Conservation (phyloP, 2,113 vertebrate genomes). For the Spheniscus mendiculus region DNA sequence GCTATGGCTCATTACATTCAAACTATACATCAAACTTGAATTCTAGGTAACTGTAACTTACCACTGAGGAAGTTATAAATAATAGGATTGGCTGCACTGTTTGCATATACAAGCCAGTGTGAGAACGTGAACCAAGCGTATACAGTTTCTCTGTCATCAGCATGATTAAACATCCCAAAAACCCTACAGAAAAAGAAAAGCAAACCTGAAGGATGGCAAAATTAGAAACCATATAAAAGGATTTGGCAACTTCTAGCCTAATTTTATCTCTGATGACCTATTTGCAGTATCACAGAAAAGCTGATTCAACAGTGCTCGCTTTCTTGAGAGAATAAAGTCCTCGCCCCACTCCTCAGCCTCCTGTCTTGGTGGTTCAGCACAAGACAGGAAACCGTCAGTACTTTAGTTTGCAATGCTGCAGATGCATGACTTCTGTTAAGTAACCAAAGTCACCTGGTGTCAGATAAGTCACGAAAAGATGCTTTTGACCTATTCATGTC, state of each 20-base stretch:
- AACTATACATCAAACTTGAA: not conserved
- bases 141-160: constrained; percentile 89
- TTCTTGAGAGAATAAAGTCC: not conserved
- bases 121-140: constrained; percentile 98
- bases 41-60: constrained; percentile 74
- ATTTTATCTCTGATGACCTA: not conserved
- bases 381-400: not conserved
- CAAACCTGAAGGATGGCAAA: not conserved
- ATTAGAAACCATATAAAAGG: not conserved
- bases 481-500: not conserved
- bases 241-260: not conserved
- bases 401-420: not conserved
- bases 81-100: constrained; percentile 96
- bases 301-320: not conserved
- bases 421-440: not conserved
- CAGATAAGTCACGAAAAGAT: not conserved
- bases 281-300: not conserved
- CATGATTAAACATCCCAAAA: constrained; percentile 91
- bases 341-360: not conserved
- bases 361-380: not conserved
- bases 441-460: not conserved
- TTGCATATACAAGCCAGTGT: constrained; percentile 97
- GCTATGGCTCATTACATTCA: constrained; percentile 19
- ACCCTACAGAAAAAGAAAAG: constrained; percentile 79
- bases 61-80: constrained; percentile 99